Evolutionary conservation across 2,797 vertebrate genomes (phyloP), one percentile per base, ranked within the genome.

Genomic region (Cryptoblepharus egeriae): DNA sequence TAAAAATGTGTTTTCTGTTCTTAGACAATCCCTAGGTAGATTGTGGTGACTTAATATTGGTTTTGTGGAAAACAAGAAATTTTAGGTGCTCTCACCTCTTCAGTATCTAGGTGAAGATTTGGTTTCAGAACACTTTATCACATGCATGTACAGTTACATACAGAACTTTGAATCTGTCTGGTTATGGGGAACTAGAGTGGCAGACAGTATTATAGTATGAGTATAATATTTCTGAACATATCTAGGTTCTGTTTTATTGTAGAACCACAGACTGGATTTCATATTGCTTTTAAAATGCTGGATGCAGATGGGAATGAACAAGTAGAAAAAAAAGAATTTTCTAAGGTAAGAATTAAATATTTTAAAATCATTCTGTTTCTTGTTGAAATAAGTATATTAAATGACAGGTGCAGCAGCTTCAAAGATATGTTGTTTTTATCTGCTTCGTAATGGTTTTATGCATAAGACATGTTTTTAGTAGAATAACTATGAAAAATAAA

Each of bases 281-380:
- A 97, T 65, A 98, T 99, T 85, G 98, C 98, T 90, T 99, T 99
- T 95, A 97, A 98, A 96, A 99, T 99, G 99, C 95, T 99, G 70
- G 99, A 99, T 89, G 86, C 96, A 80, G 99, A 99, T 90, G 97
- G 97, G 77, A 98, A 99, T 90, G 98, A 98, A 90, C 98, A 97
- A n/a, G 98, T 99, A 90, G 99, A 99, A 93, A 97, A 96, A 92
- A 98, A 96, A 89, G 98, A 99, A 87, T 99, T 99, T 91, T 96
- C 98, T 83, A 99, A 97, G 97, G 99, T 99, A 96, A 93, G 88
- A 77, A 11, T 61, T 73, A 75, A 1, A 0, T 81, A 70, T 80
- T 74, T 79, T 37, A 24, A 73, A 22, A 63, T 20, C 9, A 49
- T 39, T 49, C 77, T 9, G 55, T 75, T 80, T 75, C 52, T 72